Conservation (phyloP, 2,888 invertebrate genomes). For the Thelaira solivaga region DNA sequence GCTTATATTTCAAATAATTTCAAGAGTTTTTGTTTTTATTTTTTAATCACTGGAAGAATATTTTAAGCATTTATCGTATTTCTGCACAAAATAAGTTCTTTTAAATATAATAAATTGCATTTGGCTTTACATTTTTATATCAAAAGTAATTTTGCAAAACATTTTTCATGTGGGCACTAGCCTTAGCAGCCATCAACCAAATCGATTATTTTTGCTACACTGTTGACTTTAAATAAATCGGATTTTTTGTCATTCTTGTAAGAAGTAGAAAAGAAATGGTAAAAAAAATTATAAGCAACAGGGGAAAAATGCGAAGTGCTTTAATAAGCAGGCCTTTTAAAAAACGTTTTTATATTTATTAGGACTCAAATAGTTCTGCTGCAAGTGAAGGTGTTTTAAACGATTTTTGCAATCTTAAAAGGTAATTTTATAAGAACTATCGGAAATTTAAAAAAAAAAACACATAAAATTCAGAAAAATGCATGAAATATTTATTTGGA, state of each 20-base stretch:
- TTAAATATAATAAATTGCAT: slow-evolving; percentile 8
- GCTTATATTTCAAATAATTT: too few species aligned
- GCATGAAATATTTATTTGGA: too few species aligned
- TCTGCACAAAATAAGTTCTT: background rate
- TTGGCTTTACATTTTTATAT: background rate
- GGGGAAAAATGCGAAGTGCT: too few species aligned
- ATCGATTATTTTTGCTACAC: slow-evolving; percentile 17
- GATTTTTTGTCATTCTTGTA: slow-evolving; percentile 32
- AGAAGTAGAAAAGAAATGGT: background rate
- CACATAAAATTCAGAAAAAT: too few species aligned
- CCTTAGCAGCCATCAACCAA: background rate
- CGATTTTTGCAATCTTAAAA: too few species aligned
- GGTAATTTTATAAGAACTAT: too few species aligned
- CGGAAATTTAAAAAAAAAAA: too few species aligned
- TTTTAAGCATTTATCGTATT: background rate
- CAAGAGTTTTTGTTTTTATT: too few species aligned
- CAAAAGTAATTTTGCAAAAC: background rate
- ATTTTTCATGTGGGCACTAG: slow-evolving; percentile 14
- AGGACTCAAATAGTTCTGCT: too few species aligned
- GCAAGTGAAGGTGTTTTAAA: too few species aligned
- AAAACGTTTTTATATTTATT: too few species aligned
- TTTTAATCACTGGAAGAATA: background rate
- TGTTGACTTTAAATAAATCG: slow-evolving; percentile 47
- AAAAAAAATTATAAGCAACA: background rate
- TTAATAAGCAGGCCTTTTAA: too few species aligned